Evolutionary conservation across 2,888 invertebrate species (phyloP), one percentile per base, ranked within the genome.

Genomic region (Zeuzera pyrina): DNA sequence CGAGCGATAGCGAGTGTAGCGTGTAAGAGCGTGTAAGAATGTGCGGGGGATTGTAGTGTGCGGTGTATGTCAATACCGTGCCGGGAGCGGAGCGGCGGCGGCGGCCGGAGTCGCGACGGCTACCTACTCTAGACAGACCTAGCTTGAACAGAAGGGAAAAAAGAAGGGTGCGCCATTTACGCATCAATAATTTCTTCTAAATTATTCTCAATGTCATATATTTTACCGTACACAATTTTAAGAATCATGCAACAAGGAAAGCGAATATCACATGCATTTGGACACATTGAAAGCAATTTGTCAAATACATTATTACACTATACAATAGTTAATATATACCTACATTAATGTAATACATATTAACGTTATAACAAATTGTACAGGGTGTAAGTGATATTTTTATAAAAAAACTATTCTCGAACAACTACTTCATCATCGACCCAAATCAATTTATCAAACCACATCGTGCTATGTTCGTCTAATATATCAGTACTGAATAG

Each of bases 101-200:
- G 66, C 68, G 54, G 69, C 67, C 57, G 60, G 65, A 68, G 57
- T 64, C 76, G 56, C 66, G 62, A 48, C 65, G 49, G 53, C 63
- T 55, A 66, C 69, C 81, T 76, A 83, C 83, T n/a, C 84, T 84
- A 81, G 77, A 83, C 79, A 78, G 79, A 84, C 84, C 84, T 84
- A 81, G 81, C 81, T 84, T 83, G 78, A 84, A 83, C 81, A 83
- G 68, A 84, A 69, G 73, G 74, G 76, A 62, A 76, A 74, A 70
- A 74, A 52, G n/a, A 15, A 78, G 66, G 76, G 67, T 69, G 73
- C 74, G 79, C 72, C 68, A 59, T 65, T 79, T 68, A 69, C 77
- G 78, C 69, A 81, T 84, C 79, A 84, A 79, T 84, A 67, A 74
- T 74, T 74, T 81, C 76, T 74, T 73, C 76, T 67, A 74, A 73